Base-by-base conservation (phyloP, 2,888 invertebrate genomes). In the Polydrusus tereticollis region DNA sequence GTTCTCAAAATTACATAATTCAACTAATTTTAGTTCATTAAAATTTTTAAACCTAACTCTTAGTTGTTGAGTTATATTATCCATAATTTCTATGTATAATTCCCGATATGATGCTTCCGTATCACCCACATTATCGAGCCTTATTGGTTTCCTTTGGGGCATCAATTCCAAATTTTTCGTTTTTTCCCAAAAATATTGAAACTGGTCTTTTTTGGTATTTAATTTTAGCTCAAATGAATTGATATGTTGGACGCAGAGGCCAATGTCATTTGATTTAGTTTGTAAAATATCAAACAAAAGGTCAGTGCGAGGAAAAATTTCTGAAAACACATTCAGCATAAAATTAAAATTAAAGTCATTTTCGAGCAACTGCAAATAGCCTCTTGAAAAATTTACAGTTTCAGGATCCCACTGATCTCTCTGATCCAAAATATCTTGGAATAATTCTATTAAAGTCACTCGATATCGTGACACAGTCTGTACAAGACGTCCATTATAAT, bases 281-380 rank as follows among this genome's bases (percentile, higher is more conserved):
- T 69, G 63, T 33, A 69, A 55, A 14, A 63, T 33, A 41, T 57
- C 21, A 14, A 29, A 57, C 2, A 69, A 12, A n/a, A 20, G 0
- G 10, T 63, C 69, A 5, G 57, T 2, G 14, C 12, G n/a, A 3
- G 69, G 63, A 26, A 63, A 75, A 52, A 75, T 75, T 38, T 64
- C 64, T 29, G 65, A 45, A 75, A 76, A 78, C 16, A 78, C 23
- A 26, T 59, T 38, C 6, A 77, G 38, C 33, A 77, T 68, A 70
- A 78, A 76, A 63, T 72, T 73, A 50, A 75, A 75, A 58, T 76
- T 47, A 71, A 75, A 75, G 26, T 72, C 64, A 21, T 58, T 21
- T 50, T 69, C 33, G 5, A 75, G 29, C 20, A 65, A 18, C 8
- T 72, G 2, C 26, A 65, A 71, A 26, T 55, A 74, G 29, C 73